Conservation (phyloP, 2,113 vertebrate genomes). For the Hylia prasina region DNA sequence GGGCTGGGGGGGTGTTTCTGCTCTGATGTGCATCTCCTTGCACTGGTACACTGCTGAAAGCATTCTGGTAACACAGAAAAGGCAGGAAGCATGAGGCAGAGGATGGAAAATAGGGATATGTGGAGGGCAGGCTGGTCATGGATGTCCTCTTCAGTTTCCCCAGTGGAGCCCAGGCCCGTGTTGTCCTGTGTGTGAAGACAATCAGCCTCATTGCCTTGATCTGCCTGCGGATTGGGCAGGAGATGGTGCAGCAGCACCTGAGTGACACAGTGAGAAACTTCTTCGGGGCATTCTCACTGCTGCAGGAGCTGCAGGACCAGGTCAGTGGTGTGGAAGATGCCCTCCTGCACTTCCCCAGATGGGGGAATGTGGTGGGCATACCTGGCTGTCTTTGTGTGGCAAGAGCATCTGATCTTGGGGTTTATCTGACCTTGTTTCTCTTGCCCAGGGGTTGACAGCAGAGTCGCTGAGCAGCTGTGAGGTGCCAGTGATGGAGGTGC, state of each 20-base stretch:
- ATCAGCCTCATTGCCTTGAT: slow-evolving; percentile 93
- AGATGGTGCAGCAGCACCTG: slow-evolving; percentile 98
- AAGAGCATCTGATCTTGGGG: background rate
- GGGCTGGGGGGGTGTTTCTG: background rate
- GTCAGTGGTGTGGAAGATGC: slow-evolving; percentile 58
- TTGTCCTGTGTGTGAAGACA: slow-evolving; percentile 89
- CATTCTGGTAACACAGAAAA: background rate
- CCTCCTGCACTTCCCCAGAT: background rate
- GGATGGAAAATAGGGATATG: background rate
- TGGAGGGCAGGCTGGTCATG: background rate
- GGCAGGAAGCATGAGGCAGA: background rate
- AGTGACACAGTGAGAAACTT: slow-evolving; percentile 85
- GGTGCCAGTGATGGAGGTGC: slow-evolving; percentile 74
- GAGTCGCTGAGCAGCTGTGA: slow-evolving; percentile 64
- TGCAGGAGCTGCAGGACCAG: slow-evolving; percentile 83
- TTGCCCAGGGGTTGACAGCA: slow-evolving; percentile 36
- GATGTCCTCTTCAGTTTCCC: slow-evolving; percentile 81
- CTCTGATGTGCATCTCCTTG: background rate
- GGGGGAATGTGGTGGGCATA: background rate
- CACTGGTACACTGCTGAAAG: background rate
- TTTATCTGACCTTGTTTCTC: background rate
- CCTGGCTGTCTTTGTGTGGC: background rate
- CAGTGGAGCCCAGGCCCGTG: slow-evolving; percentile 90
- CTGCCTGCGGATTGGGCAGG: slow-evolving; percentile 91
- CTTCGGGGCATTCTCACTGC: slow-evolving; percentile 86